Conservation (phyloP, 92 coral and sea anemone species). For the Phymanthus crucifer region DNA sequence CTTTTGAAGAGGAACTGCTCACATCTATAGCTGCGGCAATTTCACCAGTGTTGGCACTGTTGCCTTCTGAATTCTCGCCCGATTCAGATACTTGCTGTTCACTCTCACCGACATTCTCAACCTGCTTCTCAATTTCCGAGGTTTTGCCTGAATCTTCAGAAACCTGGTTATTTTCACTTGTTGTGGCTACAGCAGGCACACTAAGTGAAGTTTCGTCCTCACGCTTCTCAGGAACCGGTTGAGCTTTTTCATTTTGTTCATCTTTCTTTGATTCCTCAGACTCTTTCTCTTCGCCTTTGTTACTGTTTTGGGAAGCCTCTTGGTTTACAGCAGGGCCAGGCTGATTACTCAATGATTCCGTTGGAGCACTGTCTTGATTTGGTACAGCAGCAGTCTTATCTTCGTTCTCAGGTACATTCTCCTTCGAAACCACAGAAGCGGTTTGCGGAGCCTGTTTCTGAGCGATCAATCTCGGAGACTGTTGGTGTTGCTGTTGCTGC, state of each 20-base stretch:
- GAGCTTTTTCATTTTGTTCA: neutral
- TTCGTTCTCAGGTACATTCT: conserved; percentile 20
- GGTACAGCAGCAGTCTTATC: neutral
- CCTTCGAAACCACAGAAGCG: conserved; percentile 34
- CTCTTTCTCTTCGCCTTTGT: conserved; percentile 2
- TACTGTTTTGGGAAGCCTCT: conserved; percentile 3
- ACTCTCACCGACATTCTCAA: neutral
- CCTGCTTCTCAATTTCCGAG: neutral
- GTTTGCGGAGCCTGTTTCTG: conserved; percentile 50
- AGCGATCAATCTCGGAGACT: conserved; percentile 49
- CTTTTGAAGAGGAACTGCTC: neutral
- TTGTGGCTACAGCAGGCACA: neutral
- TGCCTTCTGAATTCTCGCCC: neutral
- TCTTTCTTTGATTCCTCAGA: neutral
- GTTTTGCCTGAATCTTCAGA: neutral
- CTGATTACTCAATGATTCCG: neutral
- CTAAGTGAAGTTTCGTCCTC: neutral
- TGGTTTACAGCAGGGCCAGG: neutral
- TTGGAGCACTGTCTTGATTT: neutral
- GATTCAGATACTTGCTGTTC: neutral
- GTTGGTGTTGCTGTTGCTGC: conserved; percentile 74
- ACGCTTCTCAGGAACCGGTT: neutral
- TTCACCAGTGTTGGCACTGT: neutral
- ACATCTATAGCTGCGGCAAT: neutral
- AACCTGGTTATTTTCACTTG: neutral